Base-by-base conservation (phyloP, 2,888 invertebrate species). In the Calliphora vomitoria region DNA sequence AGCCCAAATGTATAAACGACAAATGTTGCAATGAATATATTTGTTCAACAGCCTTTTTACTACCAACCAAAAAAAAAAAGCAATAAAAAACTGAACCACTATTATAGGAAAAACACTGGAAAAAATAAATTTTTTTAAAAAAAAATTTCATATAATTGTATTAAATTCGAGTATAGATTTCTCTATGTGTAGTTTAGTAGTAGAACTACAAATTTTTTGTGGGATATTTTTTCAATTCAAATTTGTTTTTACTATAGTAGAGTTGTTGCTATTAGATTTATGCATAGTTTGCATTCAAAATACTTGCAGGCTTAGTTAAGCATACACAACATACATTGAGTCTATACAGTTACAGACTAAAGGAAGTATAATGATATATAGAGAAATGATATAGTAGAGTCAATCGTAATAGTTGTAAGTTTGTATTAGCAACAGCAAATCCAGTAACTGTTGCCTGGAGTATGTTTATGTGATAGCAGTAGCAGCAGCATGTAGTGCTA, bases 11-110 rank as follows among this genome's bases (percentile, higher is more conserved):
- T 69, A 62, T 44, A 44, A 44, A 44, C 44, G 44, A 44, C 44
- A 92, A 92, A 93, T 93, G 90, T 91, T 90, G 92, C 91, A 91
- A 92, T 92, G 92, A 92, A 92, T 92, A 92, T 91, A 92, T 92
- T 92, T 92, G 91, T 90, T 89, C 38, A 72, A 86, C 79, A 87
- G 85, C 87, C 85, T 87, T 79, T 58, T 13, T 60, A 35, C 35
- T 35, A 79, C 74, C 64, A 75, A 58, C 76, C 76, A 75, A 64
- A 13, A 80, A 75, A 64, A 13, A 80, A 78, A 75, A 68, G 82
- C 68, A 84, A 68, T 74, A 84, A 80, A 82, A 85, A 85, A 79
- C 69, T 69, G 64, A 88, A 87, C 75, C 74, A 84, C 62, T 78
- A 20, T 62, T 55, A 83, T 64, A 72, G 20, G 11, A 62, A 71